A percentile compares a stretch with the other conserved stretches of the same genome.
phyloP scores from a whole-genome alignment of 2,797 vertebrate genomes.

The Chrosomus eos region DNA sequence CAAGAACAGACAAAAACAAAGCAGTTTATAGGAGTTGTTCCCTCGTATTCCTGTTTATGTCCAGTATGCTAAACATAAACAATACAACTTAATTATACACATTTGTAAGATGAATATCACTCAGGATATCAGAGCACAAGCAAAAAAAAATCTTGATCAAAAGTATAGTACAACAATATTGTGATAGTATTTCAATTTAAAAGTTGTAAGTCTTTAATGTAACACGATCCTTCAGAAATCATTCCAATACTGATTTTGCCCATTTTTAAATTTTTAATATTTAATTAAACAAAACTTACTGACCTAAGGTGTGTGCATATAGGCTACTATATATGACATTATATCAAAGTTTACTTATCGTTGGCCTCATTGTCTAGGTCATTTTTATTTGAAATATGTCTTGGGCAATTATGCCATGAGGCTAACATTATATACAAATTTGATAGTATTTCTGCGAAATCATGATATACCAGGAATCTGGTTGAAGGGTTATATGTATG shows the following conservation, averaged over 20 bases:
- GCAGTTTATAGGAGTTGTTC: neutral
- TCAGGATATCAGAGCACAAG: neutral
- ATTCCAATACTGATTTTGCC: neutral
- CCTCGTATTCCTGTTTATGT: neutral
- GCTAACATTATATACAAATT: no score
- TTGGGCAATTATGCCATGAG: no score
- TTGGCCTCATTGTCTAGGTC: no score
- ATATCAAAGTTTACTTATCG: neutral
- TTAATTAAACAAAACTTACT: no score
- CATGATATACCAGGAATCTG: neutral
- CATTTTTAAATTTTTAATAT: no score
- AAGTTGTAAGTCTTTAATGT: neutral
- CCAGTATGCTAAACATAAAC: neutral
- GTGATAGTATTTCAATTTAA: neutral
- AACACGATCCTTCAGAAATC: neutral
- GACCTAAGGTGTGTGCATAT: no score
- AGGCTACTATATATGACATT: neutral
- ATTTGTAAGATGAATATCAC: neutral
- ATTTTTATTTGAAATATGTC: no score
- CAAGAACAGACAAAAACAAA: constrained; percentile 7
- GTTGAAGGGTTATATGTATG: neutral
- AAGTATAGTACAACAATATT: neutral
- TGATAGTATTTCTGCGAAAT: neutral
- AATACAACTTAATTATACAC: neutral
- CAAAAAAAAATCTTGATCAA: neutral